phyloP scores from a whole-genome alignment of 2,888 invertebrate genomes.

The Idaea dimidiata region DNA sequence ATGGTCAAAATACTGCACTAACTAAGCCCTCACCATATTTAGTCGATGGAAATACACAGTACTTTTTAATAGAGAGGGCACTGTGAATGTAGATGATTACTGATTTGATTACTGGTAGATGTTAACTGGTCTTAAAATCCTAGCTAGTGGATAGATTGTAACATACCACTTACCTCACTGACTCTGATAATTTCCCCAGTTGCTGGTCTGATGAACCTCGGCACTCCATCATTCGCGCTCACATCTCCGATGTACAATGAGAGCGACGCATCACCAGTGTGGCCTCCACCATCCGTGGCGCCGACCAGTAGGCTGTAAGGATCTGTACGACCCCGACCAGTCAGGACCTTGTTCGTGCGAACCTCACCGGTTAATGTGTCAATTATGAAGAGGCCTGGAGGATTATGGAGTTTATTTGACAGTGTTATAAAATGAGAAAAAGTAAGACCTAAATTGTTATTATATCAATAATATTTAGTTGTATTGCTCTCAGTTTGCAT shows the following conservation, averaged over 20 bases:
- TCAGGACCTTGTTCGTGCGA: slow-evolving; percentile 82
- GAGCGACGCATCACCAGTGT: slow-evolving; percentile 83
- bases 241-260: slow-evolving; percentile 88
- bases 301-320: slow-evolving; percentile 85
- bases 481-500: too few species aligned
- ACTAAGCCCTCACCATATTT: too few species aligned
- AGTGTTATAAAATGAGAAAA: too few species aligned
- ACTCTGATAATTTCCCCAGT: slow-evolving; percentile 85
- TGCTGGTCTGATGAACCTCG: slow-evolving; percentile 86
- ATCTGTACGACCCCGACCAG: slow-evolving; percentile 88
- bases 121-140: too few species aligned
- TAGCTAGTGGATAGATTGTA: neutral
- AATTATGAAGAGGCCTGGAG: slow-evolving; percentile 84
- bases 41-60: neutral
- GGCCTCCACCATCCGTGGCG: slow-evolving; percentile 85
- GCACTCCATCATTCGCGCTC: slow-evolving; percentile 90
- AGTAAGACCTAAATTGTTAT: too few species aligned
- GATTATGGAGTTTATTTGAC: slow-evolving; percentile 5
- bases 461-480: too few species aligned
- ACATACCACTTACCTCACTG: slow-evolving; percentile 78
- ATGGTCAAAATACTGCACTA: neutral
- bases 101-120: too few species aligned
- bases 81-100: too few species aligned
- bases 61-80: too few species aligned
- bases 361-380: slow-evolving; percentile 85